Base-by-base conservation (phyloP, 1,140 invertebrate genomes). In the Callitettix versicolor region DNA sequence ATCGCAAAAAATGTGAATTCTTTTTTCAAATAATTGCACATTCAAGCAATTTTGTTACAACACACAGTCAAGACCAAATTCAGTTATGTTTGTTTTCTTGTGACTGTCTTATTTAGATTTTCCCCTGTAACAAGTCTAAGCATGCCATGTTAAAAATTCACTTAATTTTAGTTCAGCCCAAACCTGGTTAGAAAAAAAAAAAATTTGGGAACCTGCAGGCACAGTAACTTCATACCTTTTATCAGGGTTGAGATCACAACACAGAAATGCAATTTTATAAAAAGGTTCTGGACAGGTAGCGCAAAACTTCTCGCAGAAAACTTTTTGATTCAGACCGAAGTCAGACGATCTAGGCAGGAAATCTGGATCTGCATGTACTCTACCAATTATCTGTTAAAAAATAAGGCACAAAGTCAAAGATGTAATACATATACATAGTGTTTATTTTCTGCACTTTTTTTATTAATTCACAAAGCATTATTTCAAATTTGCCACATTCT, bases 361-460 rank as follows among this genome's bases (percentile, higher is more conserved):
- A 67, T 95, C 92, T 1, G 92, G 92, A 74, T 96, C 92, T 0
- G 92, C 92, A 54, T 89, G 85, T 1, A 95, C 89, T 41, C 92
- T 76, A 0, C 91, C 91, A 65, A 96, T 95, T 50, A 95, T 91
- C 83, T 91, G 63, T 0, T 62, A 70, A 60, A 58, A 20, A n/a
- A n/a, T n/a, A n/a, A n/a, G n/a, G n/a, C n/a, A n/a, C n/a, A 61
- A 53, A 49, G 43, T 43, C 22, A 50, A 41, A n/a, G 12, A 43
- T 11, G 34, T 14, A 42, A 59, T 26, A 24, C 1, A 52, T 24
- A 24, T 49, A 9, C 12, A 36, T 36, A 9, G 7, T 36, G n/a
- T 7, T 36, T 36, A 9, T 9, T 36, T 7, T 36, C n/a, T 9
- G 34, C 7, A 36, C 7, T 36, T 36, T 9, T 36, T 36, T n/a